These are phyloP conservation scores for Xenus cinereus DNA, from an alignment of 2,113 vertebrate genomes.

Conservation along the genomic window DNA sequence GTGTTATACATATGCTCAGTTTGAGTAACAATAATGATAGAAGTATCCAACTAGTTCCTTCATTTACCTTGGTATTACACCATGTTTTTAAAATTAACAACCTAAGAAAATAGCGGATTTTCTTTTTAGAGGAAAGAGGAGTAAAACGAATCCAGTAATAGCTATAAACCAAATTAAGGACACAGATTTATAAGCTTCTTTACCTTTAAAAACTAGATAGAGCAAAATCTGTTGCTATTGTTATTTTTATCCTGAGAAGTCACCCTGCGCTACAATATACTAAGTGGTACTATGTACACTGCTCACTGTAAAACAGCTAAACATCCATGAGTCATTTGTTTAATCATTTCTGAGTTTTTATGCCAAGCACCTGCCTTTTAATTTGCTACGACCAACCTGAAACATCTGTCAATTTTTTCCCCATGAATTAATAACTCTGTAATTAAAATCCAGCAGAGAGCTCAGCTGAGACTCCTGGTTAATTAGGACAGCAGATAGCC, in stretches of 20 bases:
- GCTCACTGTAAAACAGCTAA: neutral
- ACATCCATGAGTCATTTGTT: neutral
- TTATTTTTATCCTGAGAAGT: neutral
- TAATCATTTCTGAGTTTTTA: slow-evolving; percentile 31
- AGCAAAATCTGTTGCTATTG: neutral
- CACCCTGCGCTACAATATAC: neutral
- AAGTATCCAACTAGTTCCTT: neutral
- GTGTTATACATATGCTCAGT: neutral
- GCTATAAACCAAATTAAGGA: neutral
- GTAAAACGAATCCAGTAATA: neutral
- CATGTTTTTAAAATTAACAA: neutral
- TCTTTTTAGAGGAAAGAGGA: neutral
- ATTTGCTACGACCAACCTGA: slow-evolving; percentile 67
- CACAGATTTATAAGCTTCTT: neutral
- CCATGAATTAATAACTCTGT: slow-evolving; percentile 68
- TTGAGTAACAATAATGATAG: neutral
- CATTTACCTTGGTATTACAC: neutral
- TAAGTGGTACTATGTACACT: neutral
- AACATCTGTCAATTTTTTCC: slow-evolving; percentile 63
- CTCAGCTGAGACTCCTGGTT: slow-evolving; percentile 56
- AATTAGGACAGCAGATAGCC: slow-evolving; percentile 60
- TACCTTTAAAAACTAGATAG: neutral
- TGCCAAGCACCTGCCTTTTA: slow-evolving; percentile 59
- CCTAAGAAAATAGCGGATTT: neutral
- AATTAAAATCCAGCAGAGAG: slow-evolving; percentile 76